Conservation (phyloP, 2,888 invertebrate genomes). For the Subacronicta megacephala region DNA sequence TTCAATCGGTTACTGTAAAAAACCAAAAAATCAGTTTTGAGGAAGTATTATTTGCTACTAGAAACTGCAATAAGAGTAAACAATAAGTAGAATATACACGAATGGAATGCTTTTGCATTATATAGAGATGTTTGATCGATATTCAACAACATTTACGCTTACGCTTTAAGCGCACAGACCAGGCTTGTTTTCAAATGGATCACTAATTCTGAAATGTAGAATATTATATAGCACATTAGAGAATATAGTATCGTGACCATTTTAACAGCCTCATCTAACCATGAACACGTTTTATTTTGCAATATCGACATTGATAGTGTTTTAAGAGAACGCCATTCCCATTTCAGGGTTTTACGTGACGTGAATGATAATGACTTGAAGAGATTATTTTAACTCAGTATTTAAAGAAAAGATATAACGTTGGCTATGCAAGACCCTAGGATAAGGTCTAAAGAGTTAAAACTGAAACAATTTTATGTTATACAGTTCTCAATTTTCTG, state of each 20-base stretch:
- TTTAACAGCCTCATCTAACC: background rate
- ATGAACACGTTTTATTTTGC: conserved; percentile 20
- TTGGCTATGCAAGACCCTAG: too few species aligned
- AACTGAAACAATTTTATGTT: too few species aligned
- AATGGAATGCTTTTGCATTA: conserved; percentile 1
- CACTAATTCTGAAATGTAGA: conserved; percentile 16
- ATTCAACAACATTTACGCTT: background rate
- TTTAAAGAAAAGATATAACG: background rate
- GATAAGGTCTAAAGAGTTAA: too few species aligned
- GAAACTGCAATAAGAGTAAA: background rate
- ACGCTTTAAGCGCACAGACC: background rate
- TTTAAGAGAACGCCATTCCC: conserved; percentile 9
- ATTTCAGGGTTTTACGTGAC: too few species aligned
- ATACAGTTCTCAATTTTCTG: too few species aligned
- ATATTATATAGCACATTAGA: conserved; percentile 2
- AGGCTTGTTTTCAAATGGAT: background rate
- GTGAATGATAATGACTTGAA: too few species aligned
- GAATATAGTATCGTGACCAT: background rate
- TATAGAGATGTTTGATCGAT: background rate
- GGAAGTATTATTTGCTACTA: too few species aligned
- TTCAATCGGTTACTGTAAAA: too few species aligned
- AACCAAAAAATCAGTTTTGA: background rate
- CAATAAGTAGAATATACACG: background rate
- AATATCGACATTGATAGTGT: conserved; percentile 26
- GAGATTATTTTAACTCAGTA: too few species aligned